Evolutionary conservation across 2,113 vertebrate species (phyloP).

Genomic region (Thamnophis sirtalis): DNA sequence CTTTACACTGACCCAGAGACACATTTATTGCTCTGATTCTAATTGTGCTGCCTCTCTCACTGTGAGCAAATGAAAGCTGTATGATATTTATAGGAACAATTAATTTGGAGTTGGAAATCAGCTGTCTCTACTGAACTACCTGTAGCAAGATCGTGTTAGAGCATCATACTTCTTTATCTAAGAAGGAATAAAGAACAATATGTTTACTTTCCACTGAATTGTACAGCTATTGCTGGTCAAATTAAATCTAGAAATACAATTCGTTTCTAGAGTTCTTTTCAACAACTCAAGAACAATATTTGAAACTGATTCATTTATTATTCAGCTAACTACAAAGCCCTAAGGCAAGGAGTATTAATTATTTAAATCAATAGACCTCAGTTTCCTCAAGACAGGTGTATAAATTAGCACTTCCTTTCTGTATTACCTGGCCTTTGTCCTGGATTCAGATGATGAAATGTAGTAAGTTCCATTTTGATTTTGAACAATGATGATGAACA

Average conservation of each 20-base stretch:
- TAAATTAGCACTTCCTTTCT: background rate
- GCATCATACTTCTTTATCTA: conserved; percentile 8
- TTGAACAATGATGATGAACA: background rate
- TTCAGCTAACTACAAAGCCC: background rate
- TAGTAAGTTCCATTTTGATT: background rate
- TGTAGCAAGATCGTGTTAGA: conserved; percentile 41
- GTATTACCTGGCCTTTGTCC: background rate
- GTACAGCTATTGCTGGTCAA: conserved; percentile 28
- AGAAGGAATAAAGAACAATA: conserved; percentile 51
- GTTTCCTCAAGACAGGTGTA: background rate
- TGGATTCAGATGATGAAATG: background rate
- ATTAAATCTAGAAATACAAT: conserved; percentile 39
- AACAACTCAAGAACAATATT: background rate
- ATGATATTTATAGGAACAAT: conserved; percentile 44
- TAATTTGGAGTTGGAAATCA: conserved; percentile 59
- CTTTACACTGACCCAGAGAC: conserved; percentile 20
- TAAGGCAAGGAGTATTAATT: background rate
- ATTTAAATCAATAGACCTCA: background rate
- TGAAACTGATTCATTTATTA: background rate
- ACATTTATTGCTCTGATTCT: conserved; percentile 34
- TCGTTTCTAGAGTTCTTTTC: no score
- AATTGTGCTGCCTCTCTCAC: conserved; percentile 43
- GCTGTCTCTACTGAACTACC: conserved; percentile 50
- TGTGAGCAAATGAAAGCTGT: conserved; percentile 47
- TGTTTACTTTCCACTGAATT: conserved; percentile 11